Evolutionary conservation across 1,140 invertebrate species (phyloP).

Genomic region (Theocolax elegans): DNA sequence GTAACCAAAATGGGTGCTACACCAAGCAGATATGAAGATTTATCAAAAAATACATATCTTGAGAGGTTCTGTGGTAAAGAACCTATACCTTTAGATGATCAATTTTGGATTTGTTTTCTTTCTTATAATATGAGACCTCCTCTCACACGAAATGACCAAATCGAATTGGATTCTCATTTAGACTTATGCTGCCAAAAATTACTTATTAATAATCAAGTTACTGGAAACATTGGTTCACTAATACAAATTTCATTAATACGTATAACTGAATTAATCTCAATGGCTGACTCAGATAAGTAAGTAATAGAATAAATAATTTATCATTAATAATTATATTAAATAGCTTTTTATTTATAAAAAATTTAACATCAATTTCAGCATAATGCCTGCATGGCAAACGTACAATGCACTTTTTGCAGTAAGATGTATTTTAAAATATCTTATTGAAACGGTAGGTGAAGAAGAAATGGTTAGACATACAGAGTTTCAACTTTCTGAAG

Average conservation of each 20-base stretch:
- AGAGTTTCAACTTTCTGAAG: slow-evolving; percentile 68
- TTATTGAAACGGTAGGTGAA: slow-evolving; percentile 83
- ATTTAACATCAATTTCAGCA: slow-evolving; percentile 72
- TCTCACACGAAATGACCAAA: slow-evolving; percentile 75
- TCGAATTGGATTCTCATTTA: slow-evolving; percentile 78
- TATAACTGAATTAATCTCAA: slow-evolving; percentile 81
- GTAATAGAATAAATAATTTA: slow-evolving; percentile 47
- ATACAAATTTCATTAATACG: slow-evolving; percentile 85
- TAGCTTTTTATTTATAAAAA: slow-evolving; percentile 26
- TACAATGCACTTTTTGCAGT: slow-evolving; percentile 94
- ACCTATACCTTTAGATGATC: slow-evolving; percentile 85
- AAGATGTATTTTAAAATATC: slow-evolving; percentile 87
- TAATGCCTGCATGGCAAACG: slow-evolving; percentile 93
- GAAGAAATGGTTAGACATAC: slow-evolving; percentile 80
- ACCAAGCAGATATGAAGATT: slow-evolving; percentile 83
- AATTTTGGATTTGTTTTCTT: slow-evolving; percentile 93
- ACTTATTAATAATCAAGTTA: slow-evolving; percentile 81
- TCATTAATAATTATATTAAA: slow-evolving; percentile 9
- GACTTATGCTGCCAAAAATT: slow-evolving; percentile 80
- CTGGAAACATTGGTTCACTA: slow-evolving; percentile 88
- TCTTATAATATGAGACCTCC: slow-evolving; percentile 90
- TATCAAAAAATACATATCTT: slow-evolving; percentile 85
- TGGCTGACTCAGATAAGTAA: slow-evolving; percentile 88
- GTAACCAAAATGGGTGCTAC: slow-evolving; percentile 83
- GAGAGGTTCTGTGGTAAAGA: slow-evolving; percentile 81